Evolutionary conservation across 2,888 invertebrate genomes (phyloP).

Genomic region (Pseudococcus jackbeardsleyi): DNA sequence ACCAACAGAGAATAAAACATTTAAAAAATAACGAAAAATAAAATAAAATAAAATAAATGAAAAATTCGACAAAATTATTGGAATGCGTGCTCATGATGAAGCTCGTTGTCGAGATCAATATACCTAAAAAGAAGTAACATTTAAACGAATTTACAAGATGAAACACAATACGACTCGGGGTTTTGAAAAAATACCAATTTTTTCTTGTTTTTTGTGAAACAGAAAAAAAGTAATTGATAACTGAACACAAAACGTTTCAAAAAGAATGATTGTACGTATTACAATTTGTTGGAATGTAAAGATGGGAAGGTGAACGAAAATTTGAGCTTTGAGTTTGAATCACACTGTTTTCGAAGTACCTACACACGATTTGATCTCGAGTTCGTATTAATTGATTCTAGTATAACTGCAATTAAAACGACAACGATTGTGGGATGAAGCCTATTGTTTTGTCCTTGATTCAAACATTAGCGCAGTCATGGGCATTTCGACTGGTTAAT

Average conservation of each 20-base stretch:
- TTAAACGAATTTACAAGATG: background rate
- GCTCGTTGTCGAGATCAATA: slow-evolving; percentile 1
- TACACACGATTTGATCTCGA: background rate
- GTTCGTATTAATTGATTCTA: background rate
- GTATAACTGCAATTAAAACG: background rate
- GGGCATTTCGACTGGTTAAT: background rate
- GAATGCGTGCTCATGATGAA: slow-evolving; percentile 22
- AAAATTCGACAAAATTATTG: background rate
- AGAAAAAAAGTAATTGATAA: background rate
- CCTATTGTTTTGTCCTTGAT: background rate
- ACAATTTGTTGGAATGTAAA: background rate
- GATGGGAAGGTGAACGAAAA: background rate
- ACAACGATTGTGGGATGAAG: background rate
- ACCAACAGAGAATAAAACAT: slow-evolving; percentile 6
- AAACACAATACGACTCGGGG: background rate
- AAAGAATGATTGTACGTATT: background rate
- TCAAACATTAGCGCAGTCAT: background rate
- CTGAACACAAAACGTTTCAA: slow-evolving; percentile 8
- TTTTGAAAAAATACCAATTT: background rate
- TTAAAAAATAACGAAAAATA: background rate
- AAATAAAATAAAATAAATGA: background rate
- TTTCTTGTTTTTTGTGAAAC: background rate
- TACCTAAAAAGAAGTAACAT: background rate
- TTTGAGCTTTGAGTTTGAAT: background rate
- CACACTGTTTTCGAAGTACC: background rate